Conservation (phyloP, 2,113 vertebrate species). For the Podarcis raffonei region DNA sequence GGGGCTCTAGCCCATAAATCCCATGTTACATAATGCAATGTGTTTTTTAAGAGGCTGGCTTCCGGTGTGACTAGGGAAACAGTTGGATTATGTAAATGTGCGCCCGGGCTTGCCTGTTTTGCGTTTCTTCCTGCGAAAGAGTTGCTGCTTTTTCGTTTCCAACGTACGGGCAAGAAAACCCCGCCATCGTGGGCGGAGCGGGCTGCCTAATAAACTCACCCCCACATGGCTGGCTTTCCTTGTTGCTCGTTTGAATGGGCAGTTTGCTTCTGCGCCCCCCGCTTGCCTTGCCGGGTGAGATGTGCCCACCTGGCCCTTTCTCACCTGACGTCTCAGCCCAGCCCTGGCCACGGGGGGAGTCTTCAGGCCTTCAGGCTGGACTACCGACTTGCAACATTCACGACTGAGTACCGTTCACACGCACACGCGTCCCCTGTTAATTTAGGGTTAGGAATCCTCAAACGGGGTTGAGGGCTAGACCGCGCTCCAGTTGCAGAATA, state of each 20-base stretch:
- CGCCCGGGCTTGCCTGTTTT: not conserved
- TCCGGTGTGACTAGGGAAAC: conserved; percentile 73
- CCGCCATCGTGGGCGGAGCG: not conserved
- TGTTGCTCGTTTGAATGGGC: not conserved
- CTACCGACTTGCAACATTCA: not conserved
- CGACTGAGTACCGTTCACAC: not conserved
- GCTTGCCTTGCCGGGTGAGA: not conserved
- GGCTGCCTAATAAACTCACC: not conserved
- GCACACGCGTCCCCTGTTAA: not conserved
- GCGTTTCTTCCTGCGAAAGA: not conserved
- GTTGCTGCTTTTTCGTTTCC: not conserved
- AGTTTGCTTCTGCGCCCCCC: no score
- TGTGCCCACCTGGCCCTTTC: not conserved
- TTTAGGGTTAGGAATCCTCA: not conserved
- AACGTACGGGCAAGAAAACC: not conserved
- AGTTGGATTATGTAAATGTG: conserved; percentile 63
- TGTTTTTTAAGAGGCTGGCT: conserved; percentile 64
- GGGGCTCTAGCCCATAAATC: not conserved
- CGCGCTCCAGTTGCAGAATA: no score
- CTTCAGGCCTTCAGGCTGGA: not conserved
- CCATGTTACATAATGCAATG: conserved; percentile 63
- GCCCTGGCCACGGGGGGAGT: not conserved
- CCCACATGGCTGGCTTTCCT: not conserved
- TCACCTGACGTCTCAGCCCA: no score
- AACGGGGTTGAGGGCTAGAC: no score